Evolutionary conservation across 2,113 vertebrate genomes (phyloP), one percentile per base, ranked within the genome.

Genomic region (Pungitius pungitius): DNA sequence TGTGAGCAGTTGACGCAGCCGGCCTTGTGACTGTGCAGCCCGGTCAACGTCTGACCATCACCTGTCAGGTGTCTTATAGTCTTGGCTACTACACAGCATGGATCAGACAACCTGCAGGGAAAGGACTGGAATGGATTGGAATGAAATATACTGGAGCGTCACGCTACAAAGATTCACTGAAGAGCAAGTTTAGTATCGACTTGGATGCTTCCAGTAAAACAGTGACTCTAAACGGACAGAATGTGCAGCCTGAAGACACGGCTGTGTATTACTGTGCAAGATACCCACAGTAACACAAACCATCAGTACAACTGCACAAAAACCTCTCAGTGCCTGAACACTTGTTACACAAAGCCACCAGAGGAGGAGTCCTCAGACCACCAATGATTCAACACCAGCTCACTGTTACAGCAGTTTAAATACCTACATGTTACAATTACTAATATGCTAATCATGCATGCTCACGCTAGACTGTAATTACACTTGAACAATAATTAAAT

Each of bases 111-210:
- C n/a, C 43, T 65, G 51, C 59, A n/a, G 88, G 87, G 37, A 89
- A 87, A 80, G 52, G 47, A 55, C 15, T 89, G 59, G 77, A 85
- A 33, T 81, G 74, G 85, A 83, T 89, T 24, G 57, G 75, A 30
- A 9, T 1, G 2, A 33, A n/a, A 52, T 0, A 13, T 27, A 42
- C 83, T 30, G 30, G 30, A 30, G 30, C 2, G 30, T 2, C 2
- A 30, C 2, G 5, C 30, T 30, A 30, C 30, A 30, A 30, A 30
- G 30, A 30, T 33, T 85, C 81, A 30, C 61, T 89, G 9, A 73
- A 47, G n/a, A 76, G 57, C 26, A 77, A 82, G 55, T 84, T 81
- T 72, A 85, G 75, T 35, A 52, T 87, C 11, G 8, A 17, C 0
- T 18, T 39, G 40, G 80, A 85, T 51, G 27, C 66, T 49, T 83